Evolutionary conservation across 2,888 invertebrate species (phyloP).

Genomic region (Limnephilus marmoratus): DNA sequence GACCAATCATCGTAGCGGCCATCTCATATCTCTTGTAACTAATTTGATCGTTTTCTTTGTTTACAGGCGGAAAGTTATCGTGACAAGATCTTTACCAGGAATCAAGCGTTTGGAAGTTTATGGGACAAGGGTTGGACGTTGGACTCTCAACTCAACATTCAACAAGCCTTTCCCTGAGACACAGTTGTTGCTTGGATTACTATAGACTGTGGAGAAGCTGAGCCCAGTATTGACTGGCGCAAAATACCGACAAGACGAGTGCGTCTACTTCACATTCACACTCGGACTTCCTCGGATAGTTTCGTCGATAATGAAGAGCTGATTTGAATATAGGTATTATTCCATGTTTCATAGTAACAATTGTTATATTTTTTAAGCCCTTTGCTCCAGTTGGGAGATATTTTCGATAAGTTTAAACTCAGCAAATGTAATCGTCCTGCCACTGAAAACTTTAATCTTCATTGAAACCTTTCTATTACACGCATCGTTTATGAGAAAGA

Average conservation of each 20-base stretch:
- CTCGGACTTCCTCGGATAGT: neutral
- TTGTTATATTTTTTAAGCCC: neutral
- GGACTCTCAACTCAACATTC: no score
- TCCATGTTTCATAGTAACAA: neutral
- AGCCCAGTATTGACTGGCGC: no score
- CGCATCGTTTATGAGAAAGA: no score
- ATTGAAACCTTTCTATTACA: no score
- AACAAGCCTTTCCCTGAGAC: no score
- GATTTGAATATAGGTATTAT: no score
- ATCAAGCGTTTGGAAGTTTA: neutral
- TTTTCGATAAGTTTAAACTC: neutral
- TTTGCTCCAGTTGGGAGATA: neutral
- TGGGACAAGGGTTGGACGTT: no score
- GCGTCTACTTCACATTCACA: neutral
- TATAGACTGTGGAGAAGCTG: no score
- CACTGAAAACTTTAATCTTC: neutral
- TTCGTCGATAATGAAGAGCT: neutral
- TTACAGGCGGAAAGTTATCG: neutral
- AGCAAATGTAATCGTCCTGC: neutral
- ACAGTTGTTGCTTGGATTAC: no score
- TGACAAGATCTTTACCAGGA: neutral
- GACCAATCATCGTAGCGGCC: neutral
- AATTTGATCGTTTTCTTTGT: neutral
- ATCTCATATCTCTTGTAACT: neutral
- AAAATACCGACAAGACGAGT: neutral